Evolutionary conservation across 2,113 vertebrate species (phyloP), one percentile per base, ranked within the genome.

Genomic region (Calonectris borealis): DNA sequence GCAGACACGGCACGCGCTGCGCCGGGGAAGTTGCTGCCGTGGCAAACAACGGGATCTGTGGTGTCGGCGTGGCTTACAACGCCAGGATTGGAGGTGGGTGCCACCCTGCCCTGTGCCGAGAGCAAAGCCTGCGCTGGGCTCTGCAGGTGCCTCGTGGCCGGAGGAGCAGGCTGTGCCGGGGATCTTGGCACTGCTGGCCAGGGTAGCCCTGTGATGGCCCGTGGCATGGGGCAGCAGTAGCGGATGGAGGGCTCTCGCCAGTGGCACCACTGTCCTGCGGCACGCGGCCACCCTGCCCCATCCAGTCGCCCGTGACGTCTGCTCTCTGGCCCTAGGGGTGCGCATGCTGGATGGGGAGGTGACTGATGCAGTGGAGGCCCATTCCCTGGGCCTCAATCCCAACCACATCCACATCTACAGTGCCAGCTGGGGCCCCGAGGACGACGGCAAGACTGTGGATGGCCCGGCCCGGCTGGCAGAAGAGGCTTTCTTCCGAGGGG

Each of bases 311-410:
- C 0, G 1, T 72, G 73, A 83, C 65, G 0, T 69, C 75, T 77
- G 73, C 76, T 97, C 62, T 84, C 40, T 73, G 86, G 66, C 86
- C 79, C 76, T 97, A 99, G 99, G 99, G 64, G 99, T 99, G 93
- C 99, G 99, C 68, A 99, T 99, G 99, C 97, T 99, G 98, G 99
- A 99, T 20, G 99, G 99, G 36, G 99, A 99, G 96, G 99, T 99
- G 97, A 99, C 99, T 3, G 99, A 99, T 29, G 98, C 99, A 7
- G 99, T 99, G 88, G 99, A 99, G 95, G 99, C 99, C 19, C 99
- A 99, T 93, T 99, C 99, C 15, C 98, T 99, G 52, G 99, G 99
- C 91, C 98, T 99, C 80, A 99, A 99, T 83, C 98, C 99, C 88
- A 98, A 99, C 97, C 99, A 99, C 87, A 99, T 99, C 46, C 99